phyloP scores from a whole-genome alignment of 2,797 vertebrate genomes.

The Gymnocypris eckloni region DNA sequence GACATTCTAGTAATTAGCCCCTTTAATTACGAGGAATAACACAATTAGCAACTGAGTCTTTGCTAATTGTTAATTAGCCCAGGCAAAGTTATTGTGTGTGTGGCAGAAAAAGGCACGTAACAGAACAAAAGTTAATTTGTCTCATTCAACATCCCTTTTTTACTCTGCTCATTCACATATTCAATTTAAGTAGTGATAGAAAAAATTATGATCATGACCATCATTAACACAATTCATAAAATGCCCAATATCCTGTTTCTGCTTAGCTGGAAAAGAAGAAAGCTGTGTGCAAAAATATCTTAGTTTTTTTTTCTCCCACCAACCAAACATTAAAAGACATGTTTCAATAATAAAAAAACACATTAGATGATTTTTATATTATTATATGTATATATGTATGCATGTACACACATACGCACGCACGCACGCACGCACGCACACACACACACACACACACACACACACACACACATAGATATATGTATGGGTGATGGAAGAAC shows the following conservation, averaged over 20 bases:
- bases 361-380: too few relatives aligned
- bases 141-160: slow-evolving; percentile 77
- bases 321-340: too few relatives aligned
- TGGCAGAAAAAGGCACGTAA: slow-evolving; percentile 81
- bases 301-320: too few relatives aligned
- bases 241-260: background rate
- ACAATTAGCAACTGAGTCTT: slow-evolving; percentile 95
- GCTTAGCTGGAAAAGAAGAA: background rate
- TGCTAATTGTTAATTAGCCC: slow-evolving; percentile 98
- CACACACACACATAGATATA: background rate
- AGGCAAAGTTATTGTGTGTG: slow-evolving; percentile 87
- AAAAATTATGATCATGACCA: slow-evolving; percentile 72
- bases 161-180: slow-evolving; percentile 47
- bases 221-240: slow-evolving; percentile 64
- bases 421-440: too few relatives aligned
- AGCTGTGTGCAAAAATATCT: background rate
- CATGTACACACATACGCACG: too few relatives aligned
- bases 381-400: too few relatives aligned
- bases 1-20: slow-evolving; percentile 98
- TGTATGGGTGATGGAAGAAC: background rate
- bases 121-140: slow-evolving; percentile 86
- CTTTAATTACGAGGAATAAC: slow-evolving; percentile 99
- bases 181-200: slow-evolving; percentile 69
- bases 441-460: too few relatives aligned
- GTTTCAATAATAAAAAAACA: too few relatives aligned